Base-by-base conservation (phyloP, 2,797 vertebrate species). In the Poliocrania exsul region DNA sequence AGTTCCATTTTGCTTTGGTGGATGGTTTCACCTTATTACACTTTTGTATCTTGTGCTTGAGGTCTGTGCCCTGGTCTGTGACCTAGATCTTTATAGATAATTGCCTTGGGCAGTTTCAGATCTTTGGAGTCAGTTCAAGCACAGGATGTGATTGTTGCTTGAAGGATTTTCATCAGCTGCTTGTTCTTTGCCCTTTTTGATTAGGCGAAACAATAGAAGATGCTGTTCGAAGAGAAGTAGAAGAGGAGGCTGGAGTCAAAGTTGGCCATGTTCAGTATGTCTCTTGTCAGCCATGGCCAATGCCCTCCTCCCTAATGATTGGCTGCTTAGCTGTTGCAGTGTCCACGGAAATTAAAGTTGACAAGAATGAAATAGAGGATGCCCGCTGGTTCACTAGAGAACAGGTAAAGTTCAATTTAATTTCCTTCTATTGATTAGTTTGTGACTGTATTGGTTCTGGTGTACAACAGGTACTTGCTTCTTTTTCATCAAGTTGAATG, bases 271-370 rank as follows among this genome's bases (percentile, higher is more conserved):
- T 99, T 77, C 98, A 98, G 91, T 99, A 99, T 15, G 88, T 99
- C 82, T 99, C 98, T 97, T 99, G 98, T 97, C 99, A 99, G 91
- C 99, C 99, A 1, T 99, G 99, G 99, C 99, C 99, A 24, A 99
- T 99, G 99, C 99, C 99, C 9, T 99, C 99, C 85, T 99, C 97
- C 50, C 98, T 99, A 82, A 99, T 99, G 99, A 99, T 99, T 86
- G 99, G 99, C 91, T 99, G 99, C 97, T 97, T 99, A 81, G 98
- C 99, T 37, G 97, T 98, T 74, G 99, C 99, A 90, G 44, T 98
- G 77, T 98, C 99, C 49, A 99, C 99, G 24, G 98, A 98, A 98
- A 99, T 99, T 98, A 98, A 88, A 94, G 99, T 99, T 95, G 99
- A 99, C 95, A 97, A 98, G 96, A 98, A 97, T 25, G 99, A 99